These are phyloP conservation scores for Colistium nudipinnis DNA, from an alignment of 2,113 vertebrate genomes.

Conservation along the genomic window DNA sequence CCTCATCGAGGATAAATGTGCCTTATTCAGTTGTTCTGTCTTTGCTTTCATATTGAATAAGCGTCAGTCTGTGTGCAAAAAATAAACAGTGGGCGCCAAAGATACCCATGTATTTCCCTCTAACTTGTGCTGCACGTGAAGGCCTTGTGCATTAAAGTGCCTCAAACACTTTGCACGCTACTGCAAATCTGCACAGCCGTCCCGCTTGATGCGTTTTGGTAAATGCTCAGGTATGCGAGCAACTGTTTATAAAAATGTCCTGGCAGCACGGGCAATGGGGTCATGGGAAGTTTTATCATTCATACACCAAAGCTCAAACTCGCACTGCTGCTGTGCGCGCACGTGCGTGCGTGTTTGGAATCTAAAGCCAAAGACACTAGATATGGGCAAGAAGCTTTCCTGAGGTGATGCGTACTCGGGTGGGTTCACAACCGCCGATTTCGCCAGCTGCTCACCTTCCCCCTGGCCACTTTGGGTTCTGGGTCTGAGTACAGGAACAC, in stretches of 20 bases:
- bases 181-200: slow-evolving; percentile 16
- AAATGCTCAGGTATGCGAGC: slow-evolving; percentile 41
- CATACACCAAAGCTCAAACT: slow-evolving; percentile 23
- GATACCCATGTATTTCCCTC: slow-evolving; percentile 42
- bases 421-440: slow-evolving; percentile 55
- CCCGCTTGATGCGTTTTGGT: slow-evolving; percentile 9
- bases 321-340: slow-evolving; percentile 22
- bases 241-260: slow-evolving; percentile 49
- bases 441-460: slow-evolving; percentile 74
- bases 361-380: slow-evolving; percentile 40
- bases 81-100: slow-evolving; percentile 17
- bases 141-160: neutral
- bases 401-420: slow-evolving; percentile 50
- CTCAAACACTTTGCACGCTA: slow-evolving; percentile 12
- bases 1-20: slow-evolving; percentile 54
- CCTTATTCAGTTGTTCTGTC: slow-evolving; percentile 60
- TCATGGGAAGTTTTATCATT: slow-evolving; percentile 53
- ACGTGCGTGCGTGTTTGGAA: too few species aligned
- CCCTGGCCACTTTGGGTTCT: slow-evolving; percentile 55
- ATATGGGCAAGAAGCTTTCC: slow-evolving; percentile 51
- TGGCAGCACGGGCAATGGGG: slow-evolving; percentile 7
- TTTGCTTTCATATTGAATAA: slow-evolving; percentile 64
- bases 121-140: slow-evolving; percentile 8
- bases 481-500: slow-evolving; percentile 52
- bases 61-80: slow-evolving; percentile 36